Evolutionary conservation across 1,140 invertebrate genomes (phyloP).

Genomic region (Ruditapes philippinarum): DNA sequence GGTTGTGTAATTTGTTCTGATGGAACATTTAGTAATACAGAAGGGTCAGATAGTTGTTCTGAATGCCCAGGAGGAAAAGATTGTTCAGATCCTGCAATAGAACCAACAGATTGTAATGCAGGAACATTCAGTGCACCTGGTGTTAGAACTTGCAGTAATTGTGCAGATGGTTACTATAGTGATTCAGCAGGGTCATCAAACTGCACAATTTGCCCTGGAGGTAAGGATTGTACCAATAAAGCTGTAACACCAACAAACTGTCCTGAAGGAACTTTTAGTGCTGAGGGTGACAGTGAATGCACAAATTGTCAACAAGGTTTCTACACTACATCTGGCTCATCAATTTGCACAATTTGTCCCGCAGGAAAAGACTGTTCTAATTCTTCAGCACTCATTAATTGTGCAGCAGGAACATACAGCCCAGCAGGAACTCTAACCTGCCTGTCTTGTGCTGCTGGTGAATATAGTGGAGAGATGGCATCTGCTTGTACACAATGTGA

Average conservation of each 20-base stretch:
- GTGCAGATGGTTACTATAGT: constrained; percentile 66
- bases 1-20: constrained; percentile 60
- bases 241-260: constrained; percentile 57
- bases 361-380: constrained; percentile 69
- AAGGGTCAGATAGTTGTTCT: constrained; percentile 47
- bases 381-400: constrained; percentile 44
- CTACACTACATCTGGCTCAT: not conserved
- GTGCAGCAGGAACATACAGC: constrained; percentile 68
- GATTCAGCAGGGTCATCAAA: not conserved
- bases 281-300: constrained; percentile 29
- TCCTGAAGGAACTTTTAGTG: constrained; percentile 70
- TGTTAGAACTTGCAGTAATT: constrained; percentile 23
- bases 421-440: constrained; percentile 5
- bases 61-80: constrained; percentile 71
- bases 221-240: constrained; percentile 72
- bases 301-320: constrained; percentile 11
- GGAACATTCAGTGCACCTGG: constrained; percentile 33
- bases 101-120: constrained; percentile 14
- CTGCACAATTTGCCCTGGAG: constrained; percentile 71
- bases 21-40: constrained; percentile 64
- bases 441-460: constrained; percentile 69
- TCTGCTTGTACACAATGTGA: constrained; percentile 66
- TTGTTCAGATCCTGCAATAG: constrained; percentile 67
- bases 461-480: constrained; percentile 40
- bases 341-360: constrained; percentile 42